A percentile compares a stretch with the other conserved stretches of the same genome.
Conservation (phyloP, 2,797 vertebrate species). For the Molossus alvarezi region DNA sequence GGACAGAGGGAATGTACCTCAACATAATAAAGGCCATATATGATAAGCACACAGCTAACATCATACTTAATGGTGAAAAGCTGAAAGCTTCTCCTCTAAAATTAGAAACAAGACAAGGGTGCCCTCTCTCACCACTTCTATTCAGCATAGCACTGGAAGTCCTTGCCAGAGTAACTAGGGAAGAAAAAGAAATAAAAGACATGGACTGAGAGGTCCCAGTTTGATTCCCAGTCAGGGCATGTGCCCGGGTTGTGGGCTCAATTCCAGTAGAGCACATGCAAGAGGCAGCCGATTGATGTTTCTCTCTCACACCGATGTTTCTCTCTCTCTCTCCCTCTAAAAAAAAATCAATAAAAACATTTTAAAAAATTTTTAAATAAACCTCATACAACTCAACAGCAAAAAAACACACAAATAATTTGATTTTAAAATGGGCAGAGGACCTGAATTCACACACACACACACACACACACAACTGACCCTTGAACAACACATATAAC, state of each 20-base stretch:
- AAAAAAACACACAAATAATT: neutral
- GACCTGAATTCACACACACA: neutral
- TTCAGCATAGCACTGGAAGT: neutral
- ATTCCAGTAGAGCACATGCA: no score
- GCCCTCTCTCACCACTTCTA: neutral
- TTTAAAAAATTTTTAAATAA: neutral
- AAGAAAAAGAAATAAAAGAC: neutral
- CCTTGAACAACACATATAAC: neutral
- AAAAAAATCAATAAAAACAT: no score
- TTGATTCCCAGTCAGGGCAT: no score
- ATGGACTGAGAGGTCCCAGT: neutral
- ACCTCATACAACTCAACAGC: neutral
- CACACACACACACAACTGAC: neutral
- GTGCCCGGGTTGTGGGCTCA: no score
- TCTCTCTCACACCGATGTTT: no score
- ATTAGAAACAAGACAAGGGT: neutral
- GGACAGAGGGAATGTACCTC: neutral
- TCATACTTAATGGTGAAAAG: neutral
- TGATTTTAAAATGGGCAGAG: neutral
- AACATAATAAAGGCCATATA: neutral
- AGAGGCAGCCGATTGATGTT: no score
- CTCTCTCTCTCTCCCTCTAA: no score
- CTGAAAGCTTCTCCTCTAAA: neutral
- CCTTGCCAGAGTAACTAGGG: neutral
- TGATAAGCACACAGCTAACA: neutral